These are phyloP conservation scores for Lacerta agilis DNA, from an alignment of 2,797 vertebrate species.

Conservation along the genomic window DNA sequence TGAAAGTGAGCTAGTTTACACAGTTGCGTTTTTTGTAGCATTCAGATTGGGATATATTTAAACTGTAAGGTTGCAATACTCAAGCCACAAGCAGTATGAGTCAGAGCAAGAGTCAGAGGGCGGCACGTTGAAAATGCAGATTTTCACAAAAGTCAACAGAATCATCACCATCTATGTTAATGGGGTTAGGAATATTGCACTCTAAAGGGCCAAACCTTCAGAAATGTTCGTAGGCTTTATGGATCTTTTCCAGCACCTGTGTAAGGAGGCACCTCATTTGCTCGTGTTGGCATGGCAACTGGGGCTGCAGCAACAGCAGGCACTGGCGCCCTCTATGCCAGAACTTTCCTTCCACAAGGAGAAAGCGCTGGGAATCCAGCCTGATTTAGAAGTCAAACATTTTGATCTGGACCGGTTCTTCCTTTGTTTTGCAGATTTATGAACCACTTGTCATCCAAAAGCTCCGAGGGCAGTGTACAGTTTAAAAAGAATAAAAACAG, in stretches of 20 bases:
- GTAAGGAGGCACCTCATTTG: neutral
- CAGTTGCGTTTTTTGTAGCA: neutral
- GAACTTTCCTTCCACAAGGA: neutral
- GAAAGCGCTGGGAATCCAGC: neutral
- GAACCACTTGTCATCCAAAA: neutral
- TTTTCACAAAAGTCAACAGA: neutral
- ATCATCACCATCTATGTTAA: neutral
- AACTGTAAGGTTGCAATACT: neutral
- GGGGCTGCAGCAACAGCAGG: neutral
- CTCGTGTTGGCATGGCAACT: no score
- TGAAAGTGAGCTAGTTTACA: neutral
- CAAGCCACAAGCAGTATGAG: neutral
- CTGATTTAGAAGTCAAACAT: neutral
- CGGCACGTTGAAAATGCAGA: neutral
- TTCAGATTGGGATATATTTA: neutral
- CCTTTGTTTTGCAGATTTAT: neutral
- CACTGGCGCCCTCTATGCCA: neutral
- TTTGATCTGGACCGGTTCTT: neutral
- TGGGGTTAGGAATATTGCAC: neutral
- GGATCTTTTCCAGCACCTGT: neutral
- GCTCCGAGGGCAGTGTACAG: neutral
- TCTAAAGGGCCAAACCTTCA: neutral
- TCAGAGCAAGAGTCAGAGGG: no score
- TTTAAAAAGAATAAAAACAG: neutral
- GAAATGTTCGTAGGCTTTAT: neutral